phyloP scores from a whole-genome alignment of 1,140 invertebrate species.

The Aphelenchoides fujianensis region DNA sequence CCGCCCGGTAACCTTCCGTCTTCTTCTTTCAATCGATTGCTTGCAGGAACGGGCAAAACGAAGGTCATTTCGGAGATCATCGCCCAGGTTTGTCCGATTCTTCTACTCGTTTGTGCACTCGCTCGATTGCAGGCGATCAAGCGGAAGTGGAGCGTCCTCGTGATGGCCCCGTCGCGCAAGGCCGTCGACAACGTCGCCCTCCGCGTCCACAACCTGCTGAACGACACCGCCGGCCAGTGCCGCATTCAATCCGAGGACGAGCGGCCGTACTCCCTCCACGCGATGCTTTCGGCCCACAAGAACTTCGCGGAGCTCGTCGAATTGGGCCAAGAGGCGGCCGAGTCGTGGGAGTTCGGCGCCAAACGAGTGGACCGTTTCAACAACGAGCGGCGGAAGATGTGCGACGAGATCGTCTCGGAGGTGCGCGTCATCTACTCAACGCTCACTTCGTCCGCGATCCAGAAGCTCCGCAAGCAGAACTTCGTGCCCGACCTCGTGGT shows the following conservation, averaged over 20 bases:
- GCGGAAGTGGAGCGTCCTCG: neutral
- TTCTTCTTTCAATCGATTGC: neutral
- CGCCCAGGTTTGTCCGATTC: conserved; percentile 22
- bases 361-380: neutral
- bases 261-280: neutral
- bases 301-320: neutral
- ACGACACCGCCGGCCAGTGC: neutral
- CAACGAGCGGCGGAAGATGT: neutral
- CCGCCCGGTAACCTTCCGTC: conserved; percentile 20
- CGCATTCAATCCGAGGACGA: neutral
- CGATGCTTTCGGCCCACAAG: neutral
- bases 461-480: neutral
- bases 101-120: neutral
- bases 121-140: neutral
- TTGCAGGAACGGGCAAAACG: conserved; percentile 40
- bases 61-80: conserved; percentile 41
- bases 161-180: neutral
- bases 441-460: neutral
- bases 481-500: neutral
- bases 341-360: neutral
- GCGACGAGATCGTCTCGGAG: neutral
- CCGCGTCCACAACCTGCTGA: neutral
- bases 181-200: neutral
- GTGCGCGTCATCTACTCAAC: neutral
- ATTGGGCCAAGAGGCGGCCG: neutral